phyloP scores from a whole-genome alignment of 1,140 invertebrate genomes.

The Popillia japonica region DNA sequence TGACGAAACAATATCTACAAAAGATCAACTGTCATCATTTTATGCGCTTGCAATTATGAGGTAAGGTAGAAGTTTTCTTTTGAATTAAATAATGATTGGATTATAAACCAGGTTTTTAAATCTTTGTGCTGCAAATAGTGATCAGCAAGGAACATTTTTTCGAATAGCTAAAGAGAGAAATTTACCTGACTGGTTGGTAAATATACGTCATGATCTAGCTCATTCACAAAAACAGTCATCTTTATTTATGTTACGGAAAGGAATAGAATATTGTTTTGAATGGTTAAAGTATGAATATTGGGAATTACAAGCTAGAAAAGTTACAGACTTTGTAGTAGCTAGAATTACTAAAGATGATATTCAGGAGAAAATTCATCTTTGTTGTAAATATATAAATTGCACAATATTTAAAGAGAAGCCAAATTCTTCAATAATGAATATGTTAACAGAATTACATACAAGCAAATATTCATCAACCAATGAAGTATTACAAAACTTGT shows the following conservation, averaged over 20 bases:
- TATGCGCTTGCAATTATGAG: slow-evolving; percentile 52
- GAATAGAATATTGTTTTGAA: slow-evolving; percentile 50
- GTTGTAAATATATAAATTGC: background rate
- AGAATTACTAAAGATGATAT: background rate
- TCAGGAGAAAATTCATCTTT: background rate
- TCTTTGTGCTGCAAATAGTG: slow-evolving; percentile 52
- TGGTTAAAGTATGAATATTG: slow-evolving; percentile 56
- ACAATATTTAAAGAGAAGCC: background rate
- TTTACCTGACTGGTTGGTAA: slow-evolving; percentile 52
- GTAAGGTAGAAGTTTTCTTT: slow-evolving; percentile 37
- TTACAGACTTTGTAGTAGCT: slow-evolving; percentile 46
- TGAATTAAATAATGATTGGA: background rate
- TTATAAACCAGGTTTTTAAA: slow-evolving; percentile 53
- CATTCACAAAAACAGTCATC: slow-evolving; percentile 52
- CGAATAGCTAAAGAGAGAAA: slow-evolving; percentile 39
- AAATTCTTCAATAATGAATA: background rate
- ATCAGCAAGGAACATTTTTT: slow-evolving; percentile 51
- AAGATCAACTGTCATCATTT: slow-evolving; percentile 43
- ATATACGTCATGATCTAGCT: slow-evolving; percentile 54
- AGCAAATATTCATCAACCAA: background rate
- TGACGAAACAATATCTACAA: slow-evolving; percentile 44
- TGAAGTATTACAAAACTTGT: background rate
- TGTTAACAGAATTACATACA: background rate
- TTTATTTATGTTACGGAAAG: slow-evolving; percentile 46
- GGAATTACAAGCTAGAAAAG: slow-evolving; percentile 46